Evolutionary conservation across 1,140 invertebrate species (phyloP).

Genomic region (Euura lappo): DNA sequence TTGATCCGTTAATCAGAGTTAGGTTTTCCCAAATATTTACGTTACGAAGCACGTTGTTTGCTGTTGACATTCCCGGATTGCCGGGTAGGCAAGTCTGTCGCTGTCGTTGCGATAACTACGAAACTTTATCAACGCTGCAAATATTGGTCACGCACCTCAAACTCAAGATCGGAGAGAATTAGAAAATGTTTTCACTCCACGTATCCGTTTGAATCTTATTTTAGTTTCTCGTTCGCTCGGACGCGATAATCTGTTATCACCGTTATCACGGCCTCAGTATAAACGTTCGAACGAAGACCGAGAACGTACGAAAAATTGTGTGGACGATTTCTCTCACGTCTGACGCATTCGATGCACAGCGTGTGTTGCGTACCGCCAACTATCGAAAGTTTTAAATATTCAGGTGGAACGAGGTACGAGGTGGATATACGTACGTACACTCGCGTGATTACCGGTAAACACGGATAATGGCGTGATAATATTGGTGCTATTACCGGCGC

Average conservation of each 20-base stretch:
- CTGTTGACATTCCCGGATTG: background rate
- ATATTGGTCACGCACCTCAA: background rate
- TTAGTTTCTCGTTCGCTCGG: background rate
- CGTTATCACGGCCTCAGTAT: too few species aligned
- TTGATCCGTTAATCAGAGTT: background rate
- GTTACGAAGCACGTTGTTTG: background rate
- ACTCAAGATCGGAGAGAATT: conserved; percentile 8
- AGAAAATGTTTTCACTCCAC: conserved; percentile 5
- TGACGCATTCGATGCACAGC: background rate
- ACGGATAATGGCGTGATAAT: conserved; percentile 23
- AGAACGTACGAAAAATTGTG: too few species aligned
- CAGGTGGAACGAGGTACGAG: background rate
- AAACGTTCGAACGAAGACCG: too few species aligned
- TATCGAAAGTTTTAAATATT: conserved; percentile 4
- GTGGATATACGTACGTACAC: background rate
- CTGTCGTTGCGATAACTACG: background rate
- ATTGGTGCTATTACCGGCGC: conserved; percentile 23
- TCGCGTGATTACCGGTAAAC: conserved; percentile 26
- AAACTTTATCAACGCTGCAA: conserved; percentile 5
- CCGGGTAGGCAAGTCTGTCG: background rate
- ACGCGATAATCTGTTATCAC: too few species aligned
- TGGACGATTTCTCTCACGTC: too few species aligned
- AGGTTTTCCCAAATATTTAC: background rate
- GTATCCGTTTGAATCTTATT: background rate
- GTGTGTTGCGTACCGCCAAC: background rate